Evolutionary conservation across 2,113 vertebrate species (phyloP).

Genomic region (Hippocampus guttulatus): DNA sequence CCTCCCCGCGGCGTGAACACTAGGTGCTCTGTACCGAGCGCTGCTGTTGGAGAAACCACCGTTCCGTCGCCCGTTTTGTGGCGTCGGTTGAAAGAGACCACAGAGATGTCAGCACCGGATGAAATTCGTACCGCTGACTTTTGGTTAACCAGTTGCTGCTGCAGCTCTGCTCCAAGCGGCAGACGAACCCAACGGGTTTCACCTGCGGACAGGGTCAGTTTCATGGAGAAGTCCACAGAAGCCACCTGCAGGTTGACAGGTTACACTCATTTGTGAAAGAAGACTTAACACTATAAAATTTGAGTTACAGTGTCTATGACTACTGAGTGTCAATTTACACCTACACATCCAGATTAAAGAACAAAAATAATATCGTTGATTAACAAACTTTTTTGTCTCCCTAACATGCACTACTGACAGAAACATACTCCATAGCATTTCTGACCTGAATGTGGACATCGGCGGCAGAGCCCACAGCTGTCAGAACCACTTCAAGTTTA

Average conservation of each 20-base stretch:
- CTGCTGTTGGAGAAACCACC: slow-evolving; percentile 8
- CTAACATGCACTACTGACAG: not conserved
- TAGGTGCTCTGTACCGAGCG: slow-evolving; percentile 17
- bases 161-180: not conserved
- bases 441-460: slow-evolving; percentile 25
- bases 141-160: not conserved
- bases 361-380: not conserved
- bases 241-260: slow-evolving; percentile 13
- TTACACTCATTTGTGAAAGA: not conserved
- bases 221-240: not conserved
- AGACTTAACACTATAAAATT: not conserved
- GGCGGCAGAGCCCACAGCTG: slow-evolving; percentile 6
- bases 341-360: not conserved
- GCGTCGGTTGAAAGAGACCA: slow-evolving; percentile 22
- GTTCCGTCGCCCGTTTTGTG: not conserved
- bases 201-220: slow-evolving; percentile 4
- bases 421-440: not conserved
- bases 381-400: not conserved
- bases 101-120: slow-evolving; percentile 22
- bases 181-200: slow-evolving; percentile 7
- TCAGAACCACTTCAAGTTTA: slow-evolving; percentile 7
- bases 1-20: slow-evolving; percentile 7
- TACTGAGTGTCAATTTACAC: not conserved
- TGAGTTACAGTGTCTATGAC: not conserved
- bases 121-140: slow-evolving; percentile 28